Conservation (phyloP, 2,888 invertebrate genomes). For the Nephrotoma flavescens region DNA sequence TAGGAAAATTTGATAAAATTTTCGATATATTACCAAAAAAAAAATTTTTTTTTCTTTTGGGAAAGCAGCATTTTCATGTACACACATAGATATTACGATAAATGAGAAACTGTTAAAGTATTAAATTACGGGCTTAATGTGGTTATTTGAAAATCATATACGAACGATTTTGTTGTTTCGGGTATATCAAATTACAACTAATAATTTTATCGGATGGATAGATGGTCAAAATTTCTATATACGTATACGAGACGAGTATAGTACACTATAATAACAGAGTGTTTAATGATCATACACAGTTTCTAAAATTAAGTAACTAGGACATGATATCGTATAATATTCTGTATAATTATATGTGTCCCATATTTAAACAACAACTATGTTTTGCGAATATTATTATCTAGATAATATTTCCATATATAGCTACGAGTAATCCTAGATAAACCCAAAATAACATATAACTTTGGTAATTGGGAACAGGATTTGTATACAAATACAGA, state of each 20-base stretch:
- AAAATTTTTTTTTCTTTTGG: background rate
- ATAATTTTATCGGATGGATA: background rate
- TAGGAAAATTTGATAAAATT: background rate
- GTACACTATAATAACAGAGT: background rate
- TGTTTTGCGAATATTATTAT: background rate
- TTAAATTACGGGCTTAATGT: background rate
- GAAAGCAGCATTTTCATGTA: background rate
- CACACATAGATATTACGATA: background rate
- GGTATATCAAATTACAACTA: background rate
- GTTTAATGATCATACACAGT: background rate
- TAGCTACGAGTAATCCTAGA: background rate
- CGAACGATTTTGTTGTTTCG: background rate
- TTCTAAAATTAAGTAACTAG: background rate
- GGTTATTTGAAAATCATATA: background rate
- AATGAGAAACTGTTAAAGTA: background rate
- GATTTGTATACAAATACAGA: background rate
- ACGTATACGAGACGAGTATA: too few relatives aligned
- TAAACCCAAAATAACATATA: background rate
- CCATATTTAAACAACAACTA: background rate
- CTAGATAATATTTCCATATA: background rate
- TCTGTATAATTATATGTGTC: background rate
- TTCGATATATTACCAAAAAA: background rate
- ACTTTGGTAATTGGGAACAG: background rate
- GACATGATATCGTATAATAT: background rate
- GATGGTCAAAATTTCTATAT: background rate